Evolutionary conservation across 2,797 vertebrate species (phyloP), one percentile per base, ranked within the genome.

Genomic region (Enteromius trimaculatus): DNA sequence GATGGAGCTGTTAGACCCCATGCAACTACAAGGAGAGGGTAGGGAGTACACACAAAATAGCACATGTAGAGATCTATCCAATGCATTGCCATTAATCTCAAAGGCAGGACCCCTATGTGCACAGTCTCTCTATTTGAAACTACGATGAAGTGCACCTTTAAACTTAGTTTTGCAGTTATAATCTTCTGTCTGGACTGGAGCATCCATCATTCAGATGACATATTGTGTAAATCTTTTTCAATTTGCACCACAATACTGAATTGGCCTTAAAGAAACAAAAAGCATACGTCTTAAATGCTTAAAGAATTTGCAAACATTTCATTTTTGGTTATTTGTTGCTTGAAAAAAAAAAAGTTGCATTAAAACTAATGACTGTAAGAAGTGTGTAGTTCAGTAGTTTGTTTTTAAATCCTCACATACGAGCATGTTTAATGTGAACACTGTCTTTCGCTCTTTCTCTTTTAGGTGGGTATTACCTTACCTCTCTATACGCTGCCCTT

Each of bases 1-100:
- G 91, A 97, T 97, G 97, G 97, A 97, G 90, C 94, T 97, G 49
- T 91, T 97, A 91, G 96, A 97, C 83, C 97, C 97, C 2, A 91
- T 90, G 2, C 95, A 96, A 86, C 94, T 97, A 6, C 95, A 93
- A 83, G 97, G 97, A 89, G 96, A 97, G 86, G 96, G 96, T 97
- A 86, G 23, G 68, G 47, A 0, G 23, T 1, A 23, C 31, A 42
- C 29, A n/a, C 72, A 29, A 16, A 42, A 11, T 29, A 29, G 9
- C 10, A 19, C 23, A 7, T 17, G 7, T 10, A 47, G 66, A 69
- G 11, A 69, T 26, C 66, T 16, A 44, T 69, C n/a, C 21, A n/a
- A 3, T 42, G 65, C 21, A 14, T 14, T 68, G 21, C 1, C 6
- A 69, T 23, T 68, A 6, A 26, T 47, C n/a, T 47, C 39, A 70